These are phyloP conservation scores for Tyria jacobaeae DNA, from an alignment of 2,888 invertebrate genomes.

Conservation along the genomic window DNA sequence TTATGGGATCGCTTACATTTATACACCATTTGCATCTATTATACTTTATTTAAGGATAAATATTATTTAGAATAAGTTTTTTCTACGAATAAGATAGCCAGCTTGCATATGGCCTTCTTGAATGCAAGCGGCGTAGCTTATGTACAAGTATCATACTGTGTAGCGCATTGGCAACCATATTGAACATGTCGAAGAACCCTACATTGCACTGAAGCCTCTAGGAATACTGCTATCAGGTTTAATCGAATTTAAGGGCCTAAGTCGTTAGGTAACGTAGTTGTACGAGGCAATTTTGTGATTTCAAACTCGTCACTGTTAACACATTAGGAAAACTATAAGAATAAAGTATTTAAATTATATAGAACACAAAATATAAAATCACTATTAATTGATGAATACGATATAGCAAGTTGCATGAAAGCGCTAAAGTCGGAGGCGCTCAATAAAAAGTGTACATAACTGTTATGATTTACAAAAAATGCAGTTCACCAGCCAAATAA, in stretches of 20 bases:
- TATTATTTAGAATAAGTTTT: background rate
- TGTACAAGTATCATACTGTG: background rate
- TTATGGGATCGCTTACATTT: conserved; percentile 20
- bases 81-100: background rate
- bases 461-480: conserved; percentile 77
- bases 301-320: background rate
- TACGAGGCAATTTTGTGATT: too few relatives aligned
- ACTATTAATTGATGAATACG: conserved; percentile 28
- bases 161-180: background rate
- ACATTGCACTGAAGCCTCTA: background rate
- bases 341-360: background rate
- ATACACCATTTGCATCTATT: conserved; percentile 14
- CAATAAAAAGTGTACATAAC: conserved; percentile 72
- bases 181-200: too few relatives aligned
- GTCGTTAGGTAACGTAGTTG: too few relatives aligned
- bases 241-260: too few relatives aligned
- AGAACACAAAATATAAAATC: conserved; percentile 29
- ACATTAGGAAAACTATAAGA: background rate
- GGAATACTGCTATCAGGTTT: background rate
- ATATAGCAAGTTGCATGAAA: conserved; percentile 50
- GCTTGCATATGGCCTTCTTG: background rate
- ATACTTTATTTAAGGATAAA: conserved; percentile 17
- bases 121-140: background rate
- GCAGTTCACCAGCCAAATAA: conserved; percentile 77
- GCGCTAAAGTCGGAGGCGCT: conserved; percentile 53